Evolutionary conservation across 2,797 vertebrate species (phyloP), one percentile per base, ranked within the genome.

Genomic region (Microctenopoma lineatum): DNA sequence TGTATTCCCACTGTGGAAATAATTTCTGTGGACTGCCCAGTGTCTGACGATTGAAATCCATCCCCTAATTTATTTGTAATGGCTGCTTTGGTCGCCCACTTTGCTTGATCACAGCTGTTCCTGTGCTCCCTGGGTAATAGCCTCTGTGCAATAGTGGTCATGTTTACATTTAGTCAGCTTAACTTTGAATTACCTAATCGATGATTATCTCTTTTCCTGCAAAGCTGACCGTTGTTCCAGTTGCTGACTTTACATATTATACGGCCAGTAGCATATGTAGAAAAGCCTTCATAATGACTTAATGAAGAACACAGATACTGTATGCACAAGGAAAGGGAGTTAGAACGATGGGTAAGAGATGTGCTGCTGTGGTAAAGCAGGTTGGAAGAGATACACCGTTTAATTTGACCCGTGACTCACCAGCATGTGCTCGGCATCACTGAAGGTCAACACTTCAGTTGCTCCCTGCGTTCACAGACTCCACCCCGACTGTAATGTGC

Each of bases 171-270:
- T 75, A 69, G 41, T 64, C 52, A 60, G 50, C 66, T 68, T 70
- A 72, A 86, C 67, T 81, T 84, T 60, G 59, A 90, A 88, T 89
- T 53, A 86, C 81, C 75, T 81, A 67, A 70, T 80, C 29, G 67
- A 89, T 89, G 63, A 78, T 72, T 86, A 91, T 90, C 80, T 86
- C 46, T 54, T 61, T 86, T 87, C 86, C 74, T 84, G 71, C 76
- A 74, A 87, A 84, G 70, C 71, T 51, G 73, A 39, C 53, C 57
- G 85, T 89, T 93, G 85, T 89, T 90, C 58, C 80, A 80, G 55
- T 71, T 81, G 77, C 83, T 84, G 84, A 74, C 59, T 61, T 69
- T 51, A 62, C 66, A 74, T 57, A n/a, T 75, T 73, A 66, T 69
- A 75, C 69, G 63, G 69, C 61, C 66, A 66, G 46, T 34, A 5